phyloP scores from a whole-genome alignment of 2,888 invertebrate genomes.

The Oithona nana region DNA sequence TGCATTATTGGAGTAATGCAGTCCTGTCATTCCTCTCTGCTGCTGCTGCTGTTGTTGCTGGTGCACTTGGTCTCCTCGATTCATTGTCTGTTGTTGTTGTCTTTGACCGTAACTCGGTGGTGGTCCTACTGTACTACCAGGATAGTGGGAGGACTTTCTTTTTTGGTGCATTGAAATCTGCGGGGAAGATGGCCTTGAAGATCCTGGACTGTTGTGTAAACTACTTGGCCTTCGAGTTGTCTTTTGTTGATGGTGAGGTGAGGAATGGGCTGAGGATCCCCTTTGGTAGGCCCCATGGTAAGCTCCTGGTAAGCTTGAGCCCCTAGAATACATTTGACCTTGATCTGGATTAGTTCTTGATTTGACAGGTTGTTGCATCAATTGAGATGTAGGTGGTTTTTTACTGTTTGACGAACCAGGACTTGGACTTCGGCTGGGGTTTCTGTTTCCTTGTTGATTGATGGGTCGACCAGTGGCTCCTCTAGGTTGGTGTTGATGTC shows the following conservation, averaged over 20 bases:
- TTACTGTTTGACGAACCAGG: neutral
- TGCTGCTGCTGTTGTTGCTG: neutral
- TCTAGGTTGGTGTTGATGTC: neutral
- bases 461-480: neutral
- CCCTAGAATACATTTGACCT: neutral
- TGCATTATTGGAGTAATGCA: neutral
- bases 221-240: neutral
- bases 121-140: neutral
- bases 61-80: too few relatives aligned
- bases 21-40: neutral
- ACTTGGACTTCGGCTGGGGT: neutral
- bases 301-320: neutral
- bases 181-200: neutral
- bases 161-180: neutral
- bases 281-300: neutral
- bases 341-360: neutral
- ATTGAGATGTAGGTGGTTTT: neutral
- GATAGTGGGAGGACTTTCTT: neutral
- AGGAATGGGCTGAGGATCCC: neutral
- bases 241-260: neutral
- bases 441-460: neutral
- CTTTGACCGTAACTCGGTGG: neutral
- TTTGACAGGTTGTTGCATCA: neutral
- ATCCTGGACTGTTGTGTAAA: neutral
- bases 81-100: neutral